Evolutionary conservation across 2,888 invertebrate species (phyloP), one percentile per base, ranked within the genome.

Genomic region (Tenthredo amoena): DNA sequence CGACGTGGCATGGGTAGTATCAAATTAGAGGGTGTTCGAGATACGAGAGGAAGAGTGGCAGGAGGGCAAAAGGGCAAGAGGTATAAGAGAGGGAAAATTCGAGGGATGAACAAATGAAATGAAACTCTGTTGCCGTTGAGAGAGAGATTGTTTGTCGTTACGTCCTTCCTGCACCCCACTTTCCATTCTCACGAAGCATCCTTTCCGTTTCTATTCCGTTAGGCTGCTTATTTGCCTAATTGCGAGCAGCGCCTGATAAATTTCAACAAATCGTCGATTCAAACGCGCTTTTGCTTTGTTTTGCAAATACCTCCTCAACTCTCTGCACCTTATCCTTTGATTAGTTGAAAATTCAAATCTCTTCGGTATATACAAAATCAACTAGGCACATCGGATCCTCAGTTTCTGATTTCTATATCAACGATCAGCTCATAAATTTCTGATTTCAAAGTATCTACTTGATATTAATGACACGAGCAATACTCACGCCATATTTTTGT

Each of bases 181-280:
- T 90, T 90, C 89, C 89, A 87, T 88, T 89, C 88, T 82, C 87
- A 21, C 68, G 47, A 68, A 83, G 65, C 83, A 83, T 83, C 65
- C 83, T 83, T 83, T 83, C 71, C 83, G 83, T 83, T 83, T 83
- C 90, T 89, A 89, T 89, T 90, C 89, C 88, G 91, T 91, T 92
- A 91, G 91, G 91, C 91, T 91, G 91, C 92, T 92, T 91, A 93
- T 93, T 93, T 92, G 91, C 92, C 92, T 92, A 92, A 93, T 93
- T 93, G 91, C 90, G 89, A 89, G 89, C 90, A 88, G 89, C 87
- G 88, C 87, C 89, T 90, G 90, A 92, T 92, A 91, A 92, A 92
- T 92, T 92, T 91, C 89, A 90, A 91, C 91, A 89, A 90, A 92
- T 93, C 92, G 91, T 88, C 90, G 83, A 83, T 68, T 68, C 83